These are phyloP conservation scores for Pseudoips prasinana DNA, from an alignment of 2,888 invertebrate genomes.

Conservation along the genomic window DNA sequence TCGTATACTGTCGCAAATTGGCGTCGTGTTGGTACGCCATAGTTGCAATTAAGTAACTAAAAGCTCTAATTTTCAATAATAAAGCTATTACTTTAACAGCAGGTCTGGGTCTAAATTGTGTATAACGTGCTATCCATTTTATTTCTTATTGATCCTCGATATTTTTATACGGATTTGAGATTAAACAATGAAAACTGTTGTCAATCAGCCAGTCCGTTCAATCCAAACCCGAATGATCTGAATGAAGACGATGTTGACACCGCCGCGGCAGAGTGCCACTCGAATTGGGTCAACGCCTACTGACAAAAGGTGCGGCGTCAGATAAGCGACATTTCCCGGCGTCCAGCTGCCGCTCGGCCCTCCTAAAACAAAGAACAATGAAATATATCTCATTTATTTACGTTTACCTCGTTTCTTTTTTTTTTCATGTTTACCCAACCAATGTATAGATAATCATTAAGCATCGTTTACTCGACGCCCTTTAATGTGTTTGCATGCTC, in stretches of 20 bases:
- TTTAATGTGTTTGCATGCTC: conserved; percentile 78
- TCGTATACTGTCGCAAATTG: conserved; percentile 57
- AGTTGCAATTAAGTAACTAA: conserved; percentile 45
- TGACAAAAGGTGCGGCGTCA: conserved; percentile 77
- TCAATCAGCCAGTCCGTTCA: conserved; percentile 18
- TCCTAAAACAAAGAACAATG: conserved; percentile 73
- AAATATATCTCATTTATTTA: conserved; percentile 72
- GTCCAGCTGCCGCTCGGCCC: conserved; percentile 68
- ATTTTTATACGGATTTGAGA: no score
- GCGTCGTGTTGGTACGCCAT: conserved; percentile 46
- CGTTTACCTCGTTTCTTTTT: conserved; percentile 54
- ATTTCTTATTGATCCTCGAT: no score
- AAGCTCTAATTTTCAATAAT: conserved; percentile 31
- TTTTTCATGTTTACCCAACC: conserved; percentile 52
- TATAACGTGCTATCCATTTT: neutral
- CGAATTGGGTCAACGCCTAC: conserved; percentile 78
- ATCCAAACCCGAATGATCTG: conserved; percentile 48
- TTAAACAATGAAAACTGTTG: conserved; percentile 4
- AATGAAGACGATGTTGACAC: conserved; percentile 61
- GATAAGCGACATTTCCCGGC: conserved; percentile 75
- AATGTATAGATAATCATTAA: conserved; percentile 75
- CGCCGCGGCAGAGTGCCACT: conserved; percentile 59
- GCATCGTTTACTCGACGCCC: conserved; percentile 67
- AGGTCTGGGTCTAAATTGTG: conserved; percentile 14
- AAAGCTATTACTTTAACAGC: conserved; percentile 16